phyloP scores from a whole-genome alignment of 2,797 vertebrate species.

The Halcyon leucocephala region DNA sequence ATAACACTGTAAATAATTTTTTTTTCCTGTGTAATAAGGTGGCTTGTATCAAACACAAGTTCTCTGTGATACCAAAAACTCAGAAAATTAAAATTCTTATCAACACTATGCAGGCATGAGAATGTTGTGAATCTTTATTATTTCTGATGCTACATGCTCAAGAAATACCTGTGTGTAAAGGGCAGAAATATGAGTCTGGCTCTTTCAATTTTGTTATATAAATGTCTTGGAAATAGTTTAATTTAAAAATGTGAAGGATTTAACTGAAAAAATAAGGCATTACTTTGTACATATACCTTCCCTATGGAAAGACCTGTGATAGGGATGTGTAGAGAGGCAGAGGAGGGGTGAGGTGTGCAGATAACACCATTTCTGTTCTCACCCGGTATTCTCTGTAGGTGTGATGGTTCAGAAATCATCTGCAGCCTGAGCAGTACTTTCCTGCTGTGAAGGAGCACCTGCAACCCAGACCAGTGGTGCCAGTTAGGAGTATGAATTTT shows the following conservation, averaged over 20 bases:
- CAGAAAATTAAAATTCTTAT: constrained; percentile 7
- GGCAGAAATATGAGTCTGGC: not conserved
- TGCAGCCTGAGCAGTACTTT: not conserved
- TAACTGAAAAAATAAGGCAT: not conserved
- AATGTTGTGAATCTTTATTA: not conserved
- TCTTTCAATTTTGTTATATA: not conserved
- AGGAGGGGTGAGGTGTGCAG: not conserved
- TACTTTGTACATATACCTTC: not conserved
- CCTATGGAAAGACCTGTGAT: not conserved
- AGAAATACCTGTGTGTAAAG: not conserved
- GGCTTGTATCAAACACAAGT: not conserved
- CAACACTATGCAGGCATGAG: not conserved
- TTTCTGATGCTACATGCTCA: not conserved
- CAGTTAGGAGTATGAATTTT: not conserved
- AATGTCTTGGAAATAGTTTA: not conserved
- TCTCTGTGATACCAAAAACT: not conserved
- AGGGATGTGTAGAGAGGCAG: not conserved
- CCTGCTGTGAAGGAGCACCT: not conserved
- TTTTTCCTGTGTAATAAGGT: not conserved
- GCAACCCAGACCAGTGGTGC: not conserved
- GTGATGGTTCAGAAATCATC: not conserved
- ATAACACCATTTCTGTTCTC: not conserved
- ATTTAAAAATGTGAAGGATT: not conserved
- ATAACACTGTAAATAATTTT: not conserved
- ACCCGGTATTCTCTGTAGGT: not conserved